phyloP scores from a whole-genome alignment of 2,888 invertebrate genomes.

The Dryadula phaetusa region DNA sequence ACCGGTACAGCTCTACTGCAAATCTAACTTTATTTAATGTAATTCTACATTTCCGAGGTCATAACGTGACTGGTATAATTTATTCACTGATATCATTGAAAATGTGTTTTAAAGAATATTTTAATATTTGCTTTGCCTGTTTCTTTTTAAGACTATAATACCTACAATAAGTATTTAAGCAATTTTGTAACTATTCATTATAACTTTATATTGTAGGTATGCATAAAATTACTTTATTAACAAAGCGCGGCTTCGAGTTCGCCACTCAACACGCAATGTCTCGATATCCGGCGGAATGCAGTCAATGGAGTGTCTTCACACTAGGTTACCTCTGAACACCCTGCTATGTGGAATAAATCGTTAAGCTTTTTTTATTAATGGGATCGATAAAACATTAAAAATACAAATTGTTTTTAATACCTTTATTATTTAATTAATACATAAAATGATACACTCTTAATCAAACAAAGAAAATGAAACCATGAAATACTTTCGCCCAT shows the following conservation, averaged over 20 bases:
- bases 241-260: too few species aligned
- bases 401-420: slow-evolving; percentile 19
- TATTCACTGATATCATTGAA: slow-evolving; percentile 17
- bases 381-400: neutral
- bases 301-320: too few species aligned
- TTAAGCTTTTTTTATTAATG: neutral
- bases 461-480: slow-evolving; percentile 71
- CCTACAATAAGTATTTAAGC: too few species aligned
- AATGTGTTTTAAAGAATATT: neutral
- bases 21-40: neutral
- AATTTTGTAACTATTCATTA: neutral
- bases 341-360: too few species aligned
- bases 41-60: slow-evolving; percentile 14
- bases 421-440: slow-evolving; percentile 31
- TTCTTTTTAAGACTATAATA: too few species aligned
- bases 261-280: too few species aligned
- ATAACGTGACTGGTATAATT: slow-evolving; percentile 22
- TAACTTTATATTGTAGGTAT: neutral
- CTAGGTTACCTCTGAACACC: too few species aligned
- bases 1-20: neutral
- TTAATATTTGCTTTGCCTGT: neutral
- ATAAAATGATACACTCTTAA: slow-evolving; percentile 72
- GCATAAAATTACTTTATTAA: neutral
- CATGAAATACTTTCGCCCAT: slow-evolving; percentile 62
- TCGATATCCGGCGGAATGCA: too few species aligned